Evolutionary conservation across 2,888 invertebrate genomes (phyloP), one percentile per base, ranked within the genome.

Genomic region (Heliconius charithonia): DNA sequence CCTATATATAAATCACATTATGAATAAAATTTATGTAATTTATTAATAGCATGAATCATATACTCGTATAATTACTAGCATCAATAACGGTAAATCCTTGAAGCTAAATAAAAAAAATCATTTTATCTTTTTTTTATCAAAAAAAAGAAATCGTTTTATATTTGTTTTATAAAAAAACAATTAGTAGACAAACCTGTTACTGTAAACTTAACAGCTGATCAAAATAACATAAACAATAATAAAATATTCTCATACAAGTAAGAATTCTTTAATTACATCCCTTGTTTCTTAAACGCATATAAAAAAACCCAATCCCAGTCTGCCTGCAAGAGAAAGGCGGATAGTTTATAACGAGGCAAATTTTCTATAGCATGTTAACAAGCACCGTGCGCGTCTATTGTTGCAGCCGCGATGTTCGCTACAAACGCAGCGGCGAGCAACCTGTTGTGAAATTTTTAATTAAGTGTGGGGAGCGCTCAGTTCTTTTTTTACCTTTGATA

Each of bases 381-480:
- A 81, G 83, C 80, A 84, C 77, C 82, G 82, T 82, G 83, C 83
- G 75, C 76, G 82, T 79, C 82, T 83, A 84, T 85, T 85, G 85
- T 85, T 82, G 80, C 80, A 80, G 81, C 82, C 80, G 79, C 82
- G 80, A 82, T 82, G 83, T 81, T 85, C 85, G 83, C 72, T 86
- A 83, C 82, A 80, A 84, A 83, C 85, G 84, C 85, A 82, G 85
- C 84, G 85, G 85, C 84, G 85, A 86, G 88, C 92, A 90, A 93
- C 93, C 93, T 93, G 93, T 92, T 93, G 93, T 91, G 90, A 90
- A 91, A 89, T 91, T 92, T 92, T 92, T 92, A 92, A 92, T 93
- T 93, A 93, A 92, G 92, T 91, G 87, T 86, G 84, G 87, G 82
- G 86, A 86, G 83, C 87, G 83, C 83, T 82, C 82, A 83, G 81